Conservation (phyloP, 2,888 invertebrate species). For the Lithosia quadra region DNA sequence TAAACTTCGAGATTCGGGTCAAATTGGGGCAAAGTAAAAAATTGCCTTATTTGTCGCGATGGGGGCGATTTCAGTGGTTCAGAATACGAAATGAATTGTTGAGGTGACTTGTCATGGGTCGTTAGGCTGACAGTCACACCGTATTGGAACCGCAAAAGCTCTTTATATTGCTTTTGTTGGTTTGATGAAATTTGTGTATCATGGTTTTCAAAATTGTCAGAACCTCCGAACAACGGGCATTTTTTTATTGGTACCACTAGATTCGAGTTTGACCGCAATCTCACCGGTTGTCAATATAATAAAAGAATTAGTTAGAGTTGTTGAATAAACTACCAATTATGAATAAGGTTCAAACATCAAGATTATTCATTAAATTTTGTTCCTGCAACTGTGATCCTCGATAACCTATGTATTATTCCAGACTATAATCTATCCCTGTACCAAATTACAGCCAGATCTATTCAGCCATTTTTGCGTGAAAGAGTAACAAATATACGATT, state of each 20-base stretch:
- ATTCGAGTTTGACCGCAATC: no score
- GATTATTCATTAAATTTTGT: no score
- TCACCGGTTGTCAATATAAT: no score
- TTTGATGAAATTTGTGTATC: neutral
- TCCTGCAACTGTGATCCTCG: no score
- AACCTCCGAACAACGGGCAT: no score
- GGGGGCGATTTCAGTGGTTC: slow-evolving; percentile 45
- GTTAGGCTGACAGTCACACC: slow-evolving; percentile 35
- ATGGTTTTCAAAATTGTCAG: neutral
- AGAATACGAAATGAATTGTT: slow-evolving; percentile 46
- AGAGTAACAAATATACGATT: no score
- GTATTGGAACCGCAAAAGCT: neutral
- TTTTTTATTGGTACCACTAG: no score
- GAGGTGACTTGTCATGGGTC: slow-evolving; percentile 36
- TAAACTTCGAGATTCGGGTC: slow-evolving; percentile 45
- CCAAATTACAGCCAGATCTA: no score
- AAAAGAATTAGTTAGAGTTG: neutral
- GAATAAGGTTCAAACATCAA: no score
- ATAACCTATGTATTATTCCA: no score
- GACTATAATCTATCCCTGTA: no score
- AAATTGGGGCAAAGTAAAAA: slow-evolving; percentile 46
- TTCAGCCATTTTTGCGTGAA: no score
- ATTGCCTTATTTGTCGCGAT: slow-evolving; percentile 50
- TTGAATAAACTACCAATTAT: neutral
- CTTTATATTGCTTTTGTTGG: neutral